Evolutionary conservation across 2,113 vertebrate species (phyloP).

Genomic region (Sterrhoptilus dennistouni): DNA sequence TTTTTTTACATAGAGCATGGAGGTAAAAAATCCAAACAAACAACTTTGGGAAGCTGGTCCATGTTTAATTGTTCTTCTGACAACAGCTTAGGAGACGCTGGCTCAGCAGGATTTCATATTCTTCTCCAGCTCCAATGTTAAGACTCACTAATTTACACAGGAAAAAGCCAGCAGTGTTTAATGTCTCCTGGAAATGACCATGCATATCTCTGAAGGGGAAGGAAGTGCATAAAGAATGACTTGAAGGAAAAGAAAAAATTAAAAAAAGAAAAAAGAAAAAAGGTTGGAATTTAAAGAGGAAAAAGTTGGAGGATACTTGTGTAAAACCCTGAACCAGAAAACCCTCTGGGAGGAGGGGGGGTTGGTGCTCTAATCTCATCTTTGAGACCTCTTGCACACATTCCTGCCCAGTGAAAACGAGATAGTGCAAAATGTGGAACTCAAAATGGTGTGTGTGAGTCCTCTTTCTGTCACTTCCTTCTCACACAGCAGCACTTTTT

Average conservation of each 20-base stretch:
- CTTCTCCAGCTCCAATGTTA: not conserved
- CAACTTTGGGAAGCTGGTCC: not conserved
- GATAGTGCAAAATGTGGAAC: not conserved
- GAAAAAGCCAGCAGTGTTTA: slow-evolving; percentile 4
- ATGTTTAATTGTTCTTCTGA: not conserved
- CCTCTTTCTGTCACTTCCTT: slow-evolving; percentile 41
- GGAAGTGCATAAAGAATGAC: slow-evolving; percentile 25
- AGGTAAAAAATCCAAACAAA: not conserved
- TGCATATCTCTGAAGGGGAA: not conserved
- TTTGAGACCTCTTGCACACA: not conserved
- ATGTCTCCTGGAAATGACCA: slow-evolving; percentile 14
- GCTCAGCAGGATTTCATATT: slow-evolving; percentile 20
- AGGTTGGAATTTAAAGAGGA: not conserved
- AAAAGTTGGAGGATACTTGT: not conserved
- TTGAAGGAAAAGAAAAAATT: not conserved
- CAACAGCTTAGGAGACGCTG: not conserved
- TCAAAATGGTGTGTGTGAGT: not conserved
- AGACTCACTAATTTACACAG: slow-evolving; percentile 10
- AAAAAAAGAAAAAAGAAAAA: not conserved
- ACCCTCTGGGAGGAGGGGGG: not conserved
- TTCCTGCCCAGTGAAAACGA: not conserved
- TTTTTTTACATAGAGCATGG: not conserved
- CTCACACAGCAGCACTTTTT: slow-evolving; percentile 1
- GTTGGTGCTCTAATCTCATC: not conserved
- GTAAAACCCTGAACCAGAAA: not conserved